Conservation (phyloP, 1,140 invertebrate genomes). For the Panulirus ornatus region DNA sequence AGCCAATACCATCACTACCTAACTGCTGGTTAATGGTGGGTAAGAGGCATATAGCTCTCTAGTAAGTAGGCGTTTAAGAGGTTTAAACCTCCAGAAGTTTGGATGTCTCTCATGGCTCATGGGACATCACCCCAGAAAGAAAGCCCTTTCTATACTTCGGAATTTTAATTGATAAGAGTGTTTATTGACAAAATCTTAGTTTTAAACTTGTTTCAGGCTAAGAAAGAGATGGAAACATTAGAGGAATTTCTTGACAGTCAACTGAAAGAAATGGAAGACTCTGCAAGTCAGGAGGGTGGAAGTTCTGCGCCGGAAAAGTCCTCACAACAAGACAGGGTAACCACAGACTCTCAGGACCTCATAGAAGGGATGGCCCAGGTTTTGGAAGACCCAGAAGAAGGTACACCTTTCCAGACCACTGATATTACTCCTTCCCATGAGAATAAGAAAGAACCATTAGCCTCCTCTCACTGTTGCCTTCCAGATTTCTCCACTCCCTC, state of each 20-base stretch:
- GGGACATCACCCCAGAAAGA: too few relatives aligned
- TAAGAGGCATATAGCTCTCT: too few relatives aligned
- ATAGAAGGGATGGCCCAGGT: constrained; percentile 38
- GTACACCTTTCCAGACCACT: constrained; percentile 21
- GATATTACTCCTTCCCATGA: neutral
- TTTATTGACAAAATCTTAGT: too few relatives aligned
- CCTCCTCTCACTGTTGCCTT: neutral
- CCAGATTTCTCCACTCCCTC: neutral
- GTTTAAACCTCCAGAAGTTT: too few relatives aligned
- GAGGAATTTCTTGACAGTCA: constrained; percentile 51
- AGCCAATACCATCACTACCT: too few relatives aligned
- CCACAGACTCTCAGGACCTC: constrained; percentile 15
- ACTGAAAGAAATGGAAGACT: constrained; percentile 51
- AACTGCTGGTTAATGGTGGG: too few relatives aligned
- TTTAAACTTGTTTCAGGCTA: constrained; percentile 33
- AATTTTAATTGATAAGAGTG: too few relatives aligned
- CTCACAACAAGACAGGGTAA: constrained; percentile 8
- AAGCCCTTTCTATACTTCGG: too few relatives aligned
- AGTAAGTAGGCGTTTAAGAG: too few relatives aligned
- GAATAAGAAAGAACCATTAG: neutral
- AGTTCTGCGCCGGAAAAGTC: constrained; percentile 19
- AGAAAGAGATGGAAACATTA: constrained; percentile 52
- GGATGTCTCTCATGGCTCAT: too few relatives aligned
- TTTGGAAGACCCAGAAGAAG: constrained; percentile 28
- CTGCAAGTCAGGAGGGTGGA: neutral